Evolutionary conservation across 2,113 vertebrate genomes (phyloP), one percentile per base, ranked within the genome.

Genomic region (Tenebrosternarchus preto): DNA sequence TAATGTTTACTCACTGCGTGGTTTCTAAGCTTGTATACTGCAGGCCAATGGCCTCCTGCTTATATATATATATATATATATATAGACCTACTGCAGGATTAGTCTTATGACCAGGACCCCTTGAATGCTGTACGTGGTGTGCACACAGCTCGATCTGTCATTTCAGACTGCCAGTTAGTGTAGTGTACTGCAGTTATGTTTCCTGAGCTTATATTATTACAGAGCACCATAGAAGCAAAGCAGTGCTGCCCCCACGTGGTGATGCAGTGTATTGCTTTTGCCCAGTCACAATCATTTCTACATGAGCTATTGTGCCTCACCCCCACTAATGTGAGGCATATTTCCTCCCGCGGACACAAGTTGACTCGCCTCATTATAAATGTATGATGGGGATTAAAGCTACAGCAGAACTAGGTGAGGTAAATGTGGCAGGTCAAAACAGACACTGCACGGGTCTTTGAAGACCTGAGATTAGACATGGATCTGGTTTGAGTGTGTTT

Each of bases 191-290:
- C 33, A 4, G 33, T 4, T 55, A 25, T 55, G 33, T 61, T 85
- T 82, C 84, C 80, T 60, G 76, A 83, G 84, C 86, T 80, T 68
- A 87, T 43, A 83, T 82, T 84, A n/a, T n/a, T n/a, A n/a, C n/a
- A n/a, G n/a, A n/a, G 15, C 20, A 25, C 15, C 75, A 77, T 33
- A 8, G 80, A 76, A 86, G 5, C 73, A 61, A 63, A 50, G 66
- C 66, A 86, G 86, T 63, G 74, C 81, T 89, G 89, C 88, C 89
- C 81, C 78, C 91, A 27, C 8, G 85, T 92, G 92, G 88, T 80
- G 68, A 66, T 50, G 20, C 6, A 1, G 27, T 17, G 56, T 61
- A 84, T 53, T 72, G 68, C 22, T n/a, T 22, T 19, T 59, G 7
- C n/a, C n/a, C n/a, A 22, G 6, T 59, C 22, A 59, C 19, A 57